These are phyloP conservation scores for Drosophila orena DNA, from an alignment of 1,140 invertebrate species.

Conservation along the genomic window DNA sequence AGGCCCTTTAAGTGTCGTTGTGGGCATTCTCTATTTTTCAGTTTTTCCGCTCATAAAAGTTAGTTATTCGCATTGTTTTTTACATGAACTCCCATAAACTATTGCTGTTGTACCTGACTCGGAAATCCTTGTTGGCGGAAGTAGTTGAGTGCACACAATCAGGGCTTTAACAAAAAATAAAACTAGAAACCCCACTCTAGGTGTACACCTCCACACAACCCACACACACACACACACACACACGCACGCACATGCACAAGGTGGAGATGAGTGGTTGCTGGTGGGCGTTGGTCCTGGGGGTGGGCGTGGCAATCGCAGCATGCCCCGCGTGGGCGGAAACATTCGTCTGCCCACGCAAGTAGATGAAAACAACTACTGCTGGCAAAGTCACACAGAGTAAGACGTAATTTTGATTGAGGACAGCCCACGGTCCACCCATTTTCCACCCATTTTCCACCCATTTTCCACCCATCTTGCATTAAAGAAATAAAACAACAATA, in stretches of 20 bases:
- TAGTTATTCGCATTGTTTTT: slow-evolving; percentile 16
- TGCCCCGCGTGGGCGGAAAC: slow-evolving; percentile 10
- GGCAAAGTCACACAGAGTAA: slow-evolving; percentile 1
- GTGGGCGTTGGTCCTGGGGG: neutral
- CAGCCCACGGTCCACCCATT: slow-evolving; percentile 4
- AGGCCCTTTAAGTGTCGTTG: neutral
- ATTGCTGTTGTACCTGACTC: slow-evolving; percentile 18
- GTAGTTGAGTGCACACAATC: slow-evolving; percentile 39
- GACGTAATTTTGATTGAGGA: slow-evolving; percentile 20
- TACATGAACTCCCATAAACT: slow-evolving; percentile 18
- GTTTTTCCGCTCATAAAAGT: slow-evolving; percentile 3
- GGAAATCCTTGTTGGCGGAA: slow-evolving; percentile 50
- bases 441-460: neutral
- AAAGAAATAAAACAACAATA: neutral
- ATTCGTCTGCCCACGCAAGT: slow-evolving; percentile 10
- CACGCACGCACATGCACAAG: neutral
- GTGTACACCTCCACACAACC: neutral
- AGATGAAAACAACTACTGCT: slow-evolving; percentile 1
- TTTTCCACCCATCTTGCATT: slow-evolving; percentile 1
- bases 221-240: neutral
- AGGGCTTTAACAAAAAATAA: slow-evolving; percentile 1
- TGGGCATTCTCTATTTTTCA: slow-evolving; percentile 2
- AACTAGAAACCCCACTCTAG: neutral
- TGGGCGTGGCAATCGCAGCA: slow-evolving; percentile 8
- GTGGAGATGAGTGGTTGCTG: neutral